Conservation (phyloP, 2,888 invertebrate species). For the Orthonychiurus folsomi region DNA sequence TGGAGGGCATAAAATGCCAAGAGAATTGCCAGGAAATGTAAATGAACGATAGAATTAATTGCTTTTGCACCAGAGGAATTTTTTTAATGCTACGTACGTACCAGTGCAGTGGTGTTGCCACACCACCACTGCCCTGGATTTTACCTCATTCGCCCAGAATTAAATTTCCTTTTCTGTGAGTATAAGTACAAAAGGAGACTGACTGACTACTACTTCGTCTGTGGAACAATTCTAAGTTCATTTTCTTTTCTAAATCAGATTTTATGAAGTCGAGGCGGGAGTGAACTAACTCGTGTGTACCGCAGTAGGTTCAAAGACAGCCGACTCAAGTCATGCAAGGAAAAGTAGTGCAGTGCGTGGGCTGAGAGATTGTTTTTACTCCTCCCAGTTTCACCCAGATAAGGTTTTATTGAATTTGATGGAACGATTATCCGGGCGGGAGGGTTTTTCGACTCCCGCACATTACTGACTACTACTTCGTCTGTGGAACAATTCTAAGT, state of each 20-base stretch:
- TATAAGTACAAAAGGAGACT: background rate
- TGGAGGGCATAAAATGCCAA: constrained; percentile 15
- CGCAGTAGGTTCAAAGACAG: no score
- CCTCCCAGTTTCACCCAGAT: no score
- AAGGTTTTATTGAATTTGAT: no score
- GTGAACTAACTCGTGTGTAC: no score
- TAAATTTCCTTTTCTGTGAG: background rate
- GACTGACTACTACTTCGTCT: background rate
- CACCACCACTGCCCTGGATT: background rate
- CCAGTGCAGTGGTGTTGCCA: background rate
- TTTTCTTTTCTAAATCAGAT: background rate
- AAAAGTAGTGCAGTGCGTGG: no score
- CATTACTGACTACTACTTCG: no score
- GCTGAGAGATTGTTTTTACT: no score
- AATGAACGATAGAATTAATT: constrained; percentile 25
- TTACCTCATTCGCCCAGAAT: background rate
- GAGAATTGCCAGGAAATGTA: constrained; percentile 26
- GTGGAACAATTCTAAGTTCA: no score
- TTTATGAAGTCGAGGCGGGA: background rate
- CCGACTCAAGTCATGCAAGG: no score
- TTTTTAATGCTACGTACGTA: background rate
- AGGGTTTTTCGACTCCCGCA: no score
- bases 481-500: no score
- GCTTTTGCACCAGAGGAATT: constrained; percentile 14
- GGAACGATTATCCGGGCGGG: no score